phyloP scores from a whole-genome alignment of 1,140 invertebrate species.

The Vollenhovia emeryi region DNA sequence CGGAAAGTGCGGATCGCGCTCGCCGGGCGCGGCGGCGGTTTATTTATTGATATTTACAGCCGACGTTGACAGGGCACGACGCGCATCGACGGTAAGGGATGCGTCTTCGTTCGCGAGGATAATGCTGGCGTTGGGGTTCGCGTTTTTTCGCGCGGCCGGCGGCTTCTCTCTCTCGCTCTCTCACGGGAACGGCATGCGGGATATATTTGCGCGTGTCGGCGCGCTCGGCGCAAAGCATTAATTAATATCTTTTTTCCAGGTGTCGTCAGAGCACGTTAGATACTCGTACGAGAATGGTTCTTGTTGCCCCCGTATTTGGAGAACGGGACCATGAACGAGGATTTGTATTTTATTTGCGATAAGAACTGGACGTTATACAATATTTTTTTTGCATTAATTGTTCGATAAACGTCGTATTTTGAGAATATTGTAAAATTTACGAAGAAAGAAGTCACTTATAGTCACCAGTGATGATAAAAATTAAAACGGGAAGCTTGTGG shows the following conservation, averaged over 20 bases:
- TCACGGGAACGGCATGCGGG: conserved; percentile 21
- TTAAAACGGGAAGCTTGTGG: too few relatives aligned
- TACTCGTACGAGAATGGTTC: not conserved
- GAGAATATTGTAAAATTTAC: not conserved
- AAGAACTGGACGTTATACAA: not conserved
- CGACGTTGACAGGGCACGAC: conserved; percentile 56
- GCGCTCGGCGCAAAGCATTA: conserved; percentile 30
- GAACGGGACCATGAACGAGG: not conserved
- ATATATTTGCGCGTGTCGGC: conserved; percentile 29
- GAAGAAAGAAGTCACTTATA: too few relatives aligned
- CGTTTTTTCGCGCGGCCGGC: conserved; percentile 49
- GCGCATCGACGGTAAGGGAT: conserved; percentile 44
- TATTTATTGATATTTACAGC: conserved; percentile 81
- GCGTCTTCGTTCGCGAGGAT: conserved; percentile 34
- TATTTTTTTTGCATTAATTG: not conserved
- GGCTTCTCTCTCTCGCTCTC: conserved; percentile 27
- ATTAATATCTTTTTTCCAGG: conserved; percentile 55
- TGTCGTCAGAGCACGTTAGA: conserved; percentile 33
- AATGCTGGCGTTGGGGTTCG: conserved; percentile 1
- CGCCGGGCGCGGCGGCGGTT: conserved; percentile 40
- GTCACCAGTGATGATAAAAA: too few relatives aligned
- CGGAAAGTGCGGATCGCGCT: conserved; percentile 7
- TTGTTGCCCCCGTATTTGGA: not conserved
- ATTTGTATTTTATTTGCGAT: not conserved
- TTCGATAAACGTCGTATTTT: not conserved